phyloP scores from a whole-genome alignment of 1,140 invertebrate genomes.

The Sipha flava region DNA sequence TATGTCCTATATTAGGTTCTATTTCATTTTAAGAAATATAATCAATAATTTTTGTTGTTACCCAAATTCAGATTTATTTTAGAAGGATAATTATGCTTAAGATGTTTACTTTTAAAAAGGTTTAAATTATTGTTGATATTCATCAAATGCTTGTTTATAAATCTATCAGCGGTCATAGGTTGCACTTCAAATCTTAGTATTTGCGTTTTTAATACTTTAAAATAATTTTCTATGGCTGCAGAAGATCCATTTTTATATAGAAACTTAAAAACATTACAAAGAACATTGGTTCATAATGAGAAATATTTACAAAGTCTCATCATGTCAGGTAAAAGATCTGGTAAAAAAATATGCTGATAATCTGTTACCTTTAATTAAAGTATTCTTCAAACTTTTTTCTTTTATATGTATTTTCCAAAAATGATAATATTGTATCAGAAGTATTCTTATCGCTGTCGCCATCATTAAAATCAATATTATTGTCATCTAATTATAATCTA shows the following conservation, averaged over 20 bases:
- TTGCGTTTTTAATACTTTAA: not conserved
- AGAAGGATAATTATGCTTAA: not conserved
- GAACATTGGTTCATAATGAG: not conserved
- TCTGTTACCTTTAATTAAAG: not conserved
- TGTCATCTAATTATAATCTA: too few species aligned
- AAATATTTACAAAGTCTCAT: not conserved
- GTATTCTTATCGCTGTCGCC: too few species aligned
- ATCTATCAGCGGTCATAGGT: not conserved
- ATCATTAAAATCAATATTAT: too few species aligned
- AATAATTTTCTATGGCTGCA: not conserved
- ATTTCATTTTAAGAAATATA: too few species aligned
- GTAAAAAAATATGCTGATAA: not conserved
- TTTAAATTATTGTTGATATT: not conserved
- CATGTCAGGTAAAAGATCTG: not conserved
- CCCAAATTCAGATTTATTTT: too few species aligned
- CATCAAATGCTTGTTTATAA: not conserved
- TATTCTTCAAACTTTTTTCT: not conserved
- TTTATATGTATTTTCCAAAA: not conserved
- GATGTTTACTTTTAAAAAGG: not conserved
- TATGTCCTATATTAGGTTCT: too few species aligned
- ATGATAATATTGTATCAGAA: not conserved
- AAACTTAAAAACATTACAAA: not conserved
- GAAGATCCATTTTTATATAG: not conserved
- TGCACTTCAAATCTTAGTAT: not conserved
- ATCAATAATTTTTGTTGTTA: too few species aligned